Evolutionary conservation across 2,888 invertebrate genomes (phyloP), one percentile per base, ranked within the genome.

Genomic region (Spicauda simplicius): DNA sequence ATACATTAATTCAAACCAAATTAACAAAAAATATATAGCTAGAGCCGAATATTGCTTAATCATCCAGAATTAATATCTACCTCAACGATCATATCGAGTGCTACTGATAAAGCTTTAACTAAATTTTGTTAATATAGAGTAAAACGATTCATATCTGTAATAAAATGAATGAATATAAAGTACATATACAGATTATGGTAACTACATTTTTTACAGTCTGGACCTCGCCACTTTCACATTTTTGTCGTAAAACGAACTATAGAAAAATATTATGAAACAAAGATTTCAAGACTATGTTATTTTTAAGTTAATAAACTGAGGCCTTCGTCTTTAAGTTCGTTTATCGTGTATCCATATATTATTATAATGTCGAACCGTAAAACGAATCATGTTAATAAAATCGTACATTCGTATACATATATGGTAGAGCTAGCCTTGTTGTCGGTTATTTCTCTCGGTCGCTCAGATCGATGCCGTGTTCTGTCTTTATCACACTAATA

Each of bases 351-450:
- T 79, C 84, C 85, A 83, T 87, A 86, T 86, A 88, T 90, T 89
- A 90, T 88, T 86, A 89, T 89, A 89, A 89, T 88, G 82, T 86
- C 84, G 79, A 85, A 81, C 84, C 82, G 84, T 87, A 86, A 88
- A 91, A 89, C 89, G 90, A 90, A 90, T 87, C 85, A 79, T 87
- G 85, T 90, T 88, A 90, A 91, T 91, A 91, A 91, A 91, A 90
- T 88, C 87, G 84, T 84, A 91, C 88, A 88, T 88, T 90, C 87
- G 84, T 90, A 87, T 86, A 88, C 89, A 81, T 90, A 90, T 87
- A 90, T 83, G 90, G 92, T 82, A 84, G 86, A 88, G 87, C 86
- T 88, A 91, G 90, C 90, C 91, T 91, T 90, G 88, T 91, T 90
- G 88, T 85, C 80, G 80, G 84, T 78, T 77, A 82, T 79, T 78